Base-by-base conservation (phyloP, 1,140 invertebrate genomes). In the Cydia amplana region DNA sequence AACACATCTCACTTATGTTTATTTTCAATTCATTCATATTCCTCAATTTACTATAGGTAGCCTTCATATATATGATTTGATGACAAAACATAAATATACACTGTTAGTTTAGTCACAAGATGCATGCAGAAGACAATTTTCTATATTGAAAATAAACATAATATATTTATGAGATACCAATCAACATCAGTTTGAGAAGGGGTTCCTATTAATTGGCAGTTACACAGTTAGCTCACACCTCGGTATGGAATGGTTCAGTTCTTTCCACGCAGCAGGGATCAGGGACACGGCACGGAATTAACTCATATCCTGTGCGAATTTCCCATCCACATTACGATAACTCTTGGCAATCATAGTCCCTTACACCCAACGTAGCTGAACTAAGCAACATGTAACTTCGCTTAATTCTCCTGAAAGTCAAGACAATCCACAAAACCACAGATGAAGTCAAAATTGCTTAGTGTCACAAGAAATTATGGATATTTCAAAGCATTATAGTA, bases 291-390 rank as follows among this genome's bases (percentile, higher is more conserved):
- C 90, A 90, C 88, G 85, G 87, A 91, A 85, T 87, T 85, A 85
- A 88, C 87, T 91, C 88, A 87, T 92, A 92, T 89, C 90, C 90
- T 92, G 90, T 92, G 89, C 88, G 81, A 86, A 82, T 87, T 86
- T 82, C 86, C 83, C 85, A 84, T 80, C 89, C 87, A 87, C 85
- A 87, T 87, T 79, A 85, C 85, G 89, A 84, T 86, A 87, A 83
- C 83, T 86, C 87, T 88, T 87, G 87, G 83, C 85, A 87, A 85
- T 87, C 81, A 81, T 83, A 85, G 88, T 90, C 90, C 90, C 90
- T 91, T 90, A 90, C 85, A 85, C 90, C 90, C 73, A 85, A 83
- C 77, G 36, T 40, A 85, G 85, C 84, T 85, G 75, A 85, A 84
- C 85, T 87, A 87, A 89, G 82, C 83, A 86, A 87, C 84, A 81